phyloP scores from a whole-genome alignment of 2,888 invertebrate genomes.

The Athalia rosae region DNA sequence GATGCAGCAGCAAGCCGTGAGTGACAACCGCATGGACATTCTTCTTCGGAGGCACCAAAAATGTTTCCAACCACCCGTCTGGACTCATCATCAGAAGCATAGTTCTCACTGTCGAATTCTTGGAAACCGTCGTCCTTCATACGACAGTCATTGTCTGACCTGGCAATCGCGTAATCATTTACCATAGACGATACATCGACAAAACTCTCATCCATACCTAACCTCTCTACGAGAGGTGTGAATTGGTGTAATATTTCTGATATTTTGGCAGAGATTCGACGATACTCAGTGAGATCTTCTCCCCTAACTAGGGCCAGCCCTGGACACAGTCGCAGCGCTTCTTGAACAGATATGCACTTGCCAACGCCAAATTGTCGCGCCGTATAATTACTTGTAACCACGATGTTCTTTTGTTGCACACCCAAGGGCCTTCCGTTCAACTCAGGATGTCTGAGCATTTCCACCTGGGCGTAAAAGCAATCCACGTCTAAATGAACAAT shows the following conservation, averaged over 20 bases:
- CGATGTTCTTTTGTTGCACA: slow-evolving; percentile 88
- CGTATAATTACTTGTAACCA: slow-evolving; percentile 90
- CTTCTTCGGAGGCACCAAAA: slow-evolving; percentile 76
- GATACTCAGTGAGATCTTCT: slow-evolving; percentile 88
- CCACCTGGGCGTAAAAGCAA: slow-evolving; percentile 92
- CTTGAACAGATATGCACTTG: slow-evolving; percentile 86
- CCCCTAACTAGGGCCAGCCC: slow-evolving; percentile 85
- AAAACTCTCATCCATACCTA: slow-evolving; percentile 91
- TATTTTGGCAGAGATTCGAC: slow-evolving; percentile 86
- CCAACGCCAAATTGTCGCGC: slow-evolving; percentile 85
- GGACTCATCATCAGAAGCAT: slow-evolving; percentile 46
- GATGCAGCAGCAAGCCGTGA: slow-evolving; percentile 82
- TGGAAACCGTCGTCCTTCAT: slow-evolving; percentile 37
- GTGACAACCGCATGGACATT: slow-evolving; percentile 86
- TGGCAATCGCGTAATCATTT: slow-evolving; percentile 73
- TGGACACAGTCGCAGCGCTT: slow-evolving; percentile 85
- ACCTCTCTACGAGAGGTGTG: slow-evolving; percentile 84
- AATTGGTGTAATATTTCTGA: slow-evolving; percentile 83
- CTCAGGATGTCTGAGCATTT: slow-evolving; percentile 84
- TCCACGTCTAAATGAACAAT: slow-evolving; percentile 89
- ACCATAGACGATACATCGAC: slow-evolving; percentile 86
- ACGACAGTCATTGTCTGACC: background rate
- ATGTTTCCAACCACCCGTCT: slow-evolving; percentile 75
- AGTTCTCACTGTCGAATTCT: slow-evolving; percentile 49
- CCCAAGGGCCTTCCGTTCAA: slow-evolving; percentile 83